These are phyloP conservation scores for Alviniconcha strummeri DNA, from an alignment of 2,888 invertebrate genomes.

Conservation along the genomic window DNA sequence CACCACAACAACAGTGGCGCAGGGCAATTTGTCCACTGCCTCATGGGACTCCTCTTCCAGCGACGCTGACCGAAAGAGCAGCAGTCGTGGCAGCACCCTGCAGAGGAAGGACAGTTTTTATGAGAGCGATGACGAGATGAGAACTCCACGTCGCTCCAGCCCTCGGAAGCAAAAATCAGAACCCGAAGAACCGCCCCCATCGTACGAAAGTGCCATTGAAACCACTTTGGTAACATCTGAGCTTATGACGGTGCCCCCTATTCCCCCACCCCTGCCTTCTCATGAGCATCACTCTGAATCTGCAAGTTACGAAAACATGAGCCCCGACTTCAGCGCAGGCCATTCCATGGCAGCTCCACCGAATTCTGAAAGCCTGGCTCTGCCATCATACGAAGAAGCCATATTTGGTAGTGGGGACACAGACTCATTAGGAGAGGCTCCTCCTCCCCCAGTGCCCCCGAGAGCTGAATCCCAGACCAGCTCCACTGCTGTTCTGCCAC, in stretches of 20 bases:
- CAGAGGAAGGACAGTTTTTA: slow-evolving; percentile 63
- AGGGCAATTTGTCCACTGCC: not conserved
- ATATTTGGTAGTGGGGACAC: slow-evolving; percentile 13
- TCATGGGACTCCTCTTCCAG: slow-evolving; percentile 42
- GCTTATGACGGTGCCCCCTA: slow-evolving; percentile 9
- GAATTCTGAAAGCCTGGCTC: slow-evolving; percentile 44
- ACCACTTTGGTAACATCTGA: not conserved
- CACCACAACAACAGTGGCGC: not conserved
- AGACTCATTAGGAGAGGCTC: slow-evolving; percentile 51
- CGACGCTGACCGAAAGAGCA: slow-evolving; percentile 27
- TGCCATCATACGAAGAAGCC: slow-evolving; percentile 57
- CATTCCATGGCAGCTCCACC: not conserved
- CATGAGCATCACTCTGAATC: not conserved
- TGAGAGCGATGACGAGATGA: slow-evolving; percentile 60
- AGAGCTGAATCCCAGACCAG: slow-evolving; percentile 48
- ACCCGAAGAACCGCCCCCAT: slow-evolving; percentile 35
- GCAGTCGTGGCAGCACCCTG: slow-evolving; percentile 29
- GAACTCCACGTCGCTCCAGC: slow-evolving; percentile 34
- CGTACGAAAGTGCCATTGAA: slow-evolving; percentile 35
- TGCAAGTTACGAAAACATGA: not conserved
- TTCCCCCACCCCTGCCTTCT: slow-evolving; percentile 19
- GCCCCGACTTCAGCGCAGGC: not conserved
- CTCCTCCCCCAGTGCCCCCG: slow-evolving; percentile 55
- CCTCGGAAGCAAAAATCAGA: slow-evolving; percentile 32
- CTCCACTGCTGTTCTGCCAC: not conserved